These are phyloP conservation scores for Agrochola macilenta DNA, from an alignment of 2,888 invertebrate species.

Conservation along the genomic window DNA sequence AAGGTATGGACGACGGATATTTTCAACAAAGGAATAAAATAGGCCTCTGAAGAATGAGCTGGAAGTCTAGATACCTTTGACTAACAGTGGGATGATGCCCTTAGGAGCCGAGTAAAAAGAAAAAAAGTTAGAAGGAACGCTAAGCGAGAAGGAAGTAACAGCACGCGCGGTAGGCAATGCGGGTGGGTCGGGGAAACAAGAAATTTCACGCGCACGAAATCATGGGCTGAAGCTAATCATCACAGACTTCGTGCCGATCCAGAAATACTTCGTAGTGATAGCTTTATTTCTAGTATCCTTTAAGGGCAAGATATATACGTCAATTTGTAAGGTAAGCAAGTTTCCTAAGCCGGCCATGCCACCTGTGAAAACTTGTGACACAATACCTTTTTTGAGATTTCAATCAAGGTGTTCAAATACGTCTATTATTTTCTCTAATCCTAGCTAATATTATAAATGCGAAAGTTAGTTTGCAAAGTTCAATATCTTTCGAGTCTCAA, in stretches of 20 bases:
- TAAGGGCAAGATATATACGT: slow-evolving; percentile 40
- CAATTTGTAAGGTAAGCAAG: slow-evolving; percentile 48
- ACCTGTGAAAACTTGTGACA: slow-evolving; percentile 34
- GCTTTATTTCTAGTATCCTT: slow-evolving; percentile 12
- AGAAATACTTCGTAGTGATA: neutral
- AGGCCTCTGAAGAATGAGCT: neutral
- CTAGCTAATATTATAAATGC: too few species aligned
- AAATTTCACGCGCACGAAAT: too few species aligned
- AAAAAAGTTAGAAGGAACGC: too few species aligned
- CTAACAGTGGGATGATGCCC: neutral
- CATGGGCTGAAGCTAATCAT: neutral
- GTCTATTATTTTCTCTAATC: too few species aligned
- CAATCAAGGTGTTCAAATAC: neutral
- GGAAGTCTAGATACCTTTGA: neutral
- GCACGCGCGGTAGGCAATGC: too few species aligned
- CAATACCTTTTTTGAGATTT: slow-evolving; percentile 24
- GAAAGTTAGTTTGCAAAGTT: too few species aligned
- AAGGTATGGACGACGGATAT: slow-evolving; percentile 25
- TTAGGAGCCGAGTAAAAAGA: too few species aligned
- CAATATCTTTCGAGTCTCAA: too few species aligned
- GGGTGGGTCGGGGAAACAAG: too few species aligned
- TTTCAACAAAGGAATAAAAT: neutral
- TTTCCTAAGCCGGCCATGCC: slow-evolving; percentile 14
- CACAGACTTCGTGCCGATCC: neutral
- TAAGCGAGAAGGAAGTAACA: too few species aligned